Base-by-base conservation (phyloP, 2,888 invertebrate genomes). In the Stegana nigrithorax region DNA sequence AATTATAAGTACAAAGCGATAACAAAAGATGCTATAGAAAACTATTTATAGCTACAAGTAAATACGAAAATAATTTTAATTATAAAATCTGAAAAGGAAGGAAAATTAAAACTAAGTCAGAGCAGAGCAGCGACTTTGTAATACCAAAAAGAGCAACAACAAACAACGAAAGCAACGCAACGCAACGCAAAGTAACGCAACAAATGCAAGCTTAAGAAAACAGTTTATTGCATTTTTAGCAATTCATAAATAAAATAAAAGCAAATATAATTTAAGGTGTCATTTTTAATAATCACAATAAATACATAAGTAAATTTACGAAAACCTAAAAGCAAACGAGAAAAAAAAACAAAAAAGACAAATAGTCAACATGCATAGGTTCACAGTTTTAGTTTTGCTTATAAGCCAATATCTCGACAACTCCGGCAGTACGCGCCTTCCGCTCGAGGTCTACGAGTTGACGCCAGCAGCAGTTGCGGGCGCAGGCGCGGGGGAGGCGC, bases 391-490 rank as follows among this genome's bases (percentile, higher is more conserved):
- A 17, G 27, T 57, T 8, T 50, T 78, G 66, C 72, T 77, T 27
- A 62, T 73, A 63, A 71, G 72, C 63, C 73, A 73, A 66, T 70
- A 73, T 57, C 60, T 80, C 63, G 77, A 71, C 67, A 71, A 67
- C 58, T 71, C 72, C 65, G 71, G 71, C 67, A 72, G 21, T 32
- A 84, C 84, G 75, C 82, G 84, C 64, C 76, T 85, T 71, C 85
- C 85, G 69, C 80, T 85, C 50, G 85, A 85, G 73, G 83, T 85
- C 12, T 85, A 83, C 66, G 85, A 85, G 71, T 75, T 84, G 67
- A 80, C 83, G 66, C 79, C 83, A 17, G 55, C 72, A 64, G 66
- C 70, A 62, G 56, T 55, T 63, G 42, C 65, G 56, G 60, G 59
- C 8, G 51, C 69, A 62, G 61, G 62, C 50, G 59, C 53, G 44